Evolutionary conservation across 2,888 invertebrate genomes (phyloP).

Genomic region (Tyria jacobaeae): DNA sequence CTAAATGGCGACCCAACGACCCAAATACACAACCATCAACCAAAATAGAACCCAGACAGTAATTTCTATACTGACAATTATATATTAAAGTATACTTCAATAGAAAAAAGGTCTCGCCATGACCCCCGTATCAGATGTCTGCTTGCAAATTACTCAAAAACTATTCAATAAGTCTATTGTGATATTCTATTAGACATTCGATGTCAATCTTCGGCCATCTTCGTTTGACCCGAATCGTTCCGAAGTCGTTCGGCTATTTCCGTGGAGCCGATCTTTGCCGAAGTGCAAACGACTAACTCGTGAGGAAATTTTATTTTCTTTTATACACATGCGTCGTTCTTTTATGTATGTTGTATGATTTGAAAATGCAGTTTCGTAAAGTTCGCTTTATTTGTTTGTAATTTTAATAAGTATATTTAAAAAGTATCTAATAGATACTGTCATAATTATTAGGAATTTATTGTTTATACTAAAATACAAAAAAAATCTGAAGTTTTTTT

Average conservation of each 20-base stretch:
- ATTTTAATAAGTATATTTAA: no score
- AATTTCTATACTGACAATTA: conserved; percentile 3
- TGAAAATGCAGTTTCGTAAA: background rate
- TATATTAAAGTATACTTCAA: conserved; percentile 14
- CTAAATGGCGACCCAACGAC: background rate
- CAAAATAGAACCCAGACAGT: conserved; percentile 8
- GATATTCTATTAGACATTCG: conserved; percentile 16
- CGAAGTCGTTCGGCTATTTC: conserved; percentile 21
- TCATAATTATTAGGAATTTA: no score
- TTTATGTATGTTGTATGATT: background rate
- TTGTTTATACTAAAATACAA: no score
- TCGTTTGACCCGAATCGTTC: conserved; percentile 20
- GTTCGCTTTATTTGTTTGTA: no score
- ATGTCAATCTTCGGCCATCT: conserved; percentile 27
- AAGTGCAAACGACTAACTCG: background rate
- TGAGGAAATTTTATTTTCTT: background rate
- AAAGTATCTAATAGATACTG: no score
- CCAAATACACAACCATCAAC: conserved; percentile 9
- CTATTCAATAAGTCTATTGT: conserved; percentile 43
- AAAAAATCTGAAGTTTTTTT: no score
- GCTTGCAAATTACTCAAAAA: conserved; percentile 41
- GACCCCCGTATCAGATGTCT: conserved; percentile 51
- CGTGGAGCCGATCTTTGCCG: conserved; percentile 24
- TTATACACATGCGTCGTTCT: no score
- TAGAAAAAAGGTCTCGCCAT: conserved; percentile 32